Evolutionary conservation across 2,888 invertebrate genomes (phyloP), one percentile per base, ranked within the genome.

Genomic region (Pollenia griseotomentosa): DNA sequence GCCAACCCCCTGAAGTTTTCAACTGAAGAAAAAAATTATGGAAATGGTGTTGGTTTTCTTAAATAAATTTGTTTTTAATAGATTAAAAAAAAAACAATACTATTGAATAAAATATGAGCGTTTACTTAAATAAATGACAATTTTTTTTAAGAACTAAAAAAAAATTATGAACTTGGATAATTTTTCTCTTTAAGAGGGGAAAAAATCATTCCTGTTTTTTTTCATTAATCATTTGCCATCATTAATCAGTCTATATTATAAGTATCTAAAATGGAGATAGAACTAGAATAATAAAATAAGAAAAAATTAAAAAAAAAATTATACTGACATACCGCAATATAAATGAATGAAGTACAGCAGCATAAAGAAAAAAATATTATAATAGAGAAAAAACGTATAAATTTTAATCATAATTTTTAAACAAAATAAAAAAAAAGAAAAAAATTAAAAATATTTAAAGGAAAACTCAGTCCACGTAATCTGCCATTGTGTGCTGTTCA

Each of bases 201-300:
- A 68, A n/a, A 33, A 40, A 46, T 46, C n/a, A 10, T 68, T 65
- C n/a, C 2, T 70, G 33, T 44, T 16, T 59, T 44, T 53, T 48
- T 80, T 83, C 86, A 87, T 87, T 87, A 87, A 87, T 87, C 86
- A 87, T 77, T 87, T 84, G 73, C 81, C 86, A 81, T 83, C 86
- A 87, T 87, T 83, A 87, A 87, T 83, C 81, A 87, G 81, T 84
- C 66, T 83, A 63, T 75, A 78, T 77, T 81, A 66, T 73, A 81
- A 66, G 71, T 68, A 66, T 33, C 23, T 66, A 11, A 57, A 73
- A 57, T 33, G 7, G 14, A 73, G 23, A 40, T 46, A 33, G 23
- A 53, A 23, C 46, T 75, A 16, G 42, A 44, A 57, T 19, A 71
- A 44, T 65, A 65, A 57, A 55, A 48, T 42, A 68, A 6, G 33